Percentiles rank a stretch among this genome's conserved stretches.
Evolutionary conservation across 37 sponge, comb jelly and placozoan species (phyloP).

Genomic region (Ephydatia muelleri): DNA sequence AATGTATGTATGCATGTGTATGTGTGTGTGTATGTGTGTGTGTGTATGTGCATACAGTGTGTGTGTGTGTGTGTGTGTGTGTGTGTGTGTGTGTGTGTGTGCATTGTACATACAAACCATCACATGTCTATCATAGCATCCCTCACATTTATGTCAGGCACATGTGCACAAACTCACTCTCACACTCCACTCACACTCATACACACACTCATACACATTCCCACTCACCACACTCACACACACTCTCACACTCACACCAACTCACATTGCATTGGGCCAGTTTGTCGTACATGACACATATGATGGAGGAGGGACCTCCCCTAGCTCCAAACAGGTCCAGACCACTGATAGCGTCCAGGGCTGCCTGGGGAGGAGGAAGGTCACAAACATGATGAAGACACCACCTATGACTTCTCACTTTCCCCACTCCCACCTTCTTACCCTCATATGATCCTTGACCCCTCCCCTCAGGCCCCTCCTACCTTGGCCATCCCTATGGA

Average conservation of each 20-base stretch:
- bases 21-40: neutral
- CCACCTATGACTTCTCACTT: neutral
- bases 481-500: slow-evolving; percentile 98
- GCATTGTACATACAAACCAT: too few relatives aligned
- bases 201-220: too few relatives aligned
- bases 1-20: too few relatives aligned
- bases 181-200: too few relatives aligned
- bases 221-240: neutral
- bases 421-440: neutral
- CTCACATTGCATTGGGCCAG: slow-evolving; percentile 80
- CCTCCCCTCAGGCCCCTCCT: neutral
- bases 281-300: slow-evolving; percentile 83
- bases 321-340: slow-evolving; percentile 90
- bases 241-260: too few relatives aligned
- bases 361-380: slow-evolving; percentile 61
- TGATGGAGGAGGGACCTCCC: slow-evolving; percentile 81
- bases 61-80: too few relatives aligned
- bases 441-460: neutral
- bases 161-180: too few relatives aligned
- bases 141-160: neutral
- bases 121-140: neutral
- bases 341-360: slow-evolving; percentile 85
- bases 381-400: neutral
- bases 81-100: too few relatives aligned
- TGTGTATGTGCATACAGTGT: too few relatives aligned